Base-by-base conservation (phyloP, 2,797 vertebrate species). In the Sternarchorhynchus goeldii region DNA sequence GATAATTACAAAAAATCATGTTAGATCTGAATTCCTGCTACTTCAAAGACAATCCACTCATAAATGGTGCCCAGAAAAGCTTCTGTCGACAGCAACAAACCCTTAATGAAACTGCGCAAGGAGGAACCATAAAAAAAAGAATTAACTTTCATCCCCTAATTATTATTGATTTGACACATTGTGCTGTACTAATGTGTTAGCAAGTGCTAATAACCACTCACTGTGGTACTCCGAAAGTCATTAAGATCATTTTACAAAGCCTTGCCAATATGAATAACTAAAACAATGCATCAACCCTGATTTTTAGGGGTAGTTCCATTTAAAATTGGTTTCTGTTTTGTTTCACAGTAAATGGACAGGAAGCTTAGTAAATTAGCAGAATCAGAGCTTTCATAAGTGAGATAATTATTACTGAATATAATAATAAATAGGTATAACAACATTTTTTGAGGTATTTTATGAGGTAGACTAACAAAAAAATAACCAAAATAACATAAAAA, bases 141-240 rank as follows among this genome's bases (percentile, higher is more conserved):
- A 88, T 82, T 64, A 76, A 79, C 85, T 86, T 90, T 88, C 73
- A 84, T 90, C 25, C 70, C 79, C 83, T 91, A 91, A 92, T 91
- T 90, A 91, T 89, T 91, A 92, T 92, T 89, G 90, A 93, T 91
- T 85, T 87, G 89, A 89, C 87, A 88, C 87, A 82, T 87, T 85
- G 83, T 85, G 81, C 50, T 57, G 77, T 81, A 82, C 65, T 80
- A 82, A 84, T 84, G 87, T 84, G 89, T 84, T 78, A 83, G 78
- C 83, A 82, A 73, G 70, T 56, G 71, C 82, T 79, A 82, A 86
- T 84, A 84, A 82, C 78, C 68, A 75, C 73, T 76, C 7, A 57
- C 81, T 45, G 78, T 67, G 85, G 80, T 80, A 80, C 81, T 87
- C 76, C 41, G 81, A 80, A 78, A 83, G 85, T 84, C 89, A 87